Base-by-base conservation (phyloP, 2,888 invertebrate species). In the Lathronympha strigana region DNA sequence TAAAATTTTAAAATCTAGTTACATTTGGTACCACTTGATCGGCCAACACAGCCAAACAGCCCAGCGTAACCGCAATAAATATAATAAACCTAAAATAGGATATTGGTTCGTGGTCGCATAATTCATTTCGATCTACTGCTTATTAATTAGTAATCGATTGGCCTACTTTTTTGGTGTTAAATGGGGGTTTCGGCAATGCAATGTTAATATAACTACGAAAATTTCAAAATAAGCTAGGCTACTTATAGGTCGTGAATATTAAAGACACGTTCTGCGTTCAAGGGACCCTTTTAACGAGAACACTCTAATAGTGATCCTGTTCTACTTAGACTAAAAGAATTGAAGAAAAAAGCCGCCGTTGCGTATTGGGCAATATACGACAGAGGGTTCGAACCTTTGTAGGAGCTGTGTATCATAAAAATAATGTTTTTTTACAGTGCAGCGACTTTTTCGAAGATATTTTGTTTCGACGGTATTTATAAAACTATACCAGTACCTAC, bases 161-260 rank as follows among this genome's bases (percentile, higher is more conserved):
- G 5, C 6, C 40, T 5, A 40, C 6, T 9, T 13, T 13, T 45
- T 45, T n/a, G 0, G 5, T 21, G 13, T 45, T 38, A 15, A 38
- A 8, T 38, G 4, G 3, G 1, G 11, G 15, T 5, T 8, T 43
- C 11, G 2, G 45, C 45, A 23, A 23, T 45, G 23, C 5, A 21
- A 45, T 4, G 2, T 23, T 21, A 23, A 23, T 45, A 45, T 5
- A 19, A 43, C 19, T 43, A 4, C 19, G 9, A 40, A 19, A 8
- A 19, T 43, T 19, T 43, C 11, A 2, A 43, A 43, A 43, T 21
- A 43, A 19, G 19, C 43, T 11, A 11, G 1, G 43, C 19, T 13
- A 11, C 13, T 23, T 45, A n/a, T 21, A 45, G 21, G 13, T 45
- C 23, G 45, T 45, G 21, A 45, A 23, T 45, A 45, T 45, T 45